Conservation (phyloP, 1,140 invertebrate species). For the Cardiocondyla obscurior region DNA sequence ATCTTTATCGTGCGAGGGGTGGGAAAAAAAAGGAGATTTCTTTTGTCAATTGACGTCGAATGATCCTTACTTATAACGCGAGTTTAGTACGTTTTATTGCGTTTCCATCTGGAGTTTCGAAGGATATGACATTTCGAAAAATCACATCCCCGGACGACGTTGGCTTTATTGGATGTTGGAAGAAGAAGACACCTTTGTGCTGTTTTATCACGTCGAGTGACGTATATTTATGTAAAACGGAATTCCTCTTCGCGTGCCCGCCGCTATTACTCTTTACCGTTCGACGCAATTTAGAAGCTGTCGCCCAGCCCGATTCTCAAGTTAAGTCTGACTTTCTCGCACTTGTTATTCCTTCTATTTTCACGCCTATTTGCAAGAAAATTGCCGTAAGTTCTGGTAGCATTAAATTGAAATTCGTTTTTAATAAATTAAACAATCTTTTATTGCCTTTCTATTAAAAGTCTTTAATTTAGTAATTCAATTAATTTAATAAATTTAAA, state of each 20-base stretch:
- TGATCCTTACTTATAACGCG: neutral
- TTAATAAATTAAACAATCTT: neutral
- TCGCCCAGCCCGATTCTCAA: neutral
- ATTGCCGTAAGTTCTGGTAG: neutral
- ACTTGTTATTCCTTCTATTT: slow-evolving; percentile 18
- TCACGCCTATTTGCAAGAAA: neutral
- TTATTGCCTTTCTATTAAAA: neutral
- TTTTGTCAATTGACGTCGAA: slow-evolving; percentile 29
- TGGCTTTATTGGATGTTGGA: slow-evolving; percentile 22
- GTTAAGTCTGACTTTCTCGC: slow-evolving; percentile 7
- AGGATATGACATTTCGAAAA: slow-evolving; percentile 17
- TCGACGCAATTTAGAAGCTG: slow-evolving; percentile 44
- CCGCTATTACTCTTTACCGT: neutral
- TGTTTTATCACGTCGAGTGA: slow-evolving; percentile 34
- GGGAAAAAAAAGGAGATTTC: neutral
- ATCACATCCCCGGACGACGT: slow-evolving; percentile 2
- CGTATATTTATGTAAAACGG: slow-evolving; percentile 44
- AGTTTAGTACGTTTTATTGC: slow-evolving; percentile 11
- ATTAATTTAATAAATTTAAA: neutral
- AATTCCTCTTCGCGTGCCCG: neutral
- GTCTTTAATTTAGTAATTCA: neutral
- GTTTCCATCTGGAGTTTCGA: neutral
- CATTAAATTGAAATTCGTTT: neutral
- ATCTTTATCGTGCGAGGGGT: slow-evolving; percentile 4
- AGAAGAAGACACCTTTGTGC: slow-evolving; percentile 12